These are phyloP conservation scores for Rhopalosiphum maidis DNA, from an alignment of 1,140 invertebrate genomes.

Conservation along the genomic window DNA sequence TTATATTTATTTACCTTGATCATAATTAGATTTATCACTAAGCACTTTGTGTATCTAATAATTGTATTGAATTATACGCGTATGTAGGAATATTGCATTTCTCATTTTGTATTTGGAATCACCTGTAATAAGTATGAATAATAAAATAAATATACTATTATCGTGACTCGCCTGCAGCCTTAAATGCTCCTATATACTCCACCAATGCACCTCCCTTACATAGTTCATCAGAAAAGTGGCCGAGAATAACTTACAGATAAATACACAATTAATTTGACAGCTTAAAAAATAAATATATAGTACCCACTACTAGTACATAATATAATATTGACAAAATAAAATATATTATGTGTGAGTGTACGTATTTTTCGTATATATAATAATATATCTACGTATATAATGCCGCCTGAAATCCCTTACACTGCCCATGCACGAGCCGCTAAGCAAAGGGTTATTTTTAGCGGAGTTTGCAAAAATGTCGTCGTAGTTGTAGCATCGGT, in stretches of 20 bases:
- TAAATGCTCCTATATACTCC: neutral
- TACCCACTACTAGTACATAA: neutral
- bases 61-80: neutral
- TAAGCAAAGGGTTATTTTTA: neutral
- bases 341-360: neutral
- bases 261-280: too few species aligned
- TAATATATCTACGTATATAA: neutral
- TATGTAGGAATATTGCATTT: neutral
- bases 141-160: neutral
- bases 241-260: neutral
- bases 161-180: neutral
- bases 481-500: neutral
- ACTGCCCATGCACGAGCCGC: neutral
- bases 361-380: neutral
- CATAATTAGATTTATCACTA: neutral
- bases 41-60: neutral
- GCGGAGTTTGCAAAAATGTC: neutral
- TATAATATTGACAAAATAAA: neutral
- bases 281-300: neutral
- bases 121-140: neutral
- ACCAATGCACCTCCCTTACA: too few species aligned
- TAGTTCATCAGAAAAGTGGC: neutral
- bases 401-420: neutral
- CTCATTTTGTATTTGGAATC: neutral
- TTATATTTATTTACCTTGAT: neutral